A percentile compares a stretch with the other conserved stretches of the same genome.
These are phyloP conservation scores for Thunnus maccoyii DNA, from an alignment of 2,113 vertebrate species.

Conservation along the genomic window DNA sequence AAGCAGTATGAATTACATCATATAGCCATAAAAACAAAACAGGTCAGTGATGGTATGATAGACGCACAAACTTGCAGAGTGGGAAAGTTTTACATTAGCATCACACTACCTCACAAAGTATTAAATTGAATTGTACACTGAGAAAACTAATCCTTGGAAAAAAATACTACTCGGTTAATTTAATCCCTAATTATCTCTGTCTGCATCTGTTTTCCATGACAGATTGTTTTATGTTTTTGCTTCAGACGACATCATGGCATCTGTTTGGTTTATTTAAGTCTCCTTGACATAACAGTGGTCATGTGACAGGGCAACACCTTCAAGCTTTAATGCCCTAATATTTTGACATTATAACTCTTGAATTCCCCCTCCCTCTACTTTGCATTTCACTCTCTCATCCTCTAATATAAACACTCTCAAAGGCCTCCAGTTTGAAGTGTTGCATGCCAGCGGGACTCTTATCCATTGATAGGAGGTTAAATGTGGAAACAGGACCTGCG, in stretches of 20 bases:
- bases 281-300: not conserved
- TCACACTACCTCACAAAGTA: not conserved
- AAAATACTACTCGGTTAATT: not conserved
- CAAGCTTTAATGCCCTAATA: slow-evolving; percentile 3
- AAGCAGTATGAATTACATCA: slow-evolving; percentile 9
- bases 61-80: slow-evolving; percentile 10
- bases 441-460: slow-evolving; percentile 26
- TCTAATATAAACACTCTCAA: slow-evolving; percentile 9
- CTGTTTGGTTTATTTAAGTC: not conserved
- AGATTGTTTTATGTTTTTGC: not conserved
- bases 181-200: not conserved
- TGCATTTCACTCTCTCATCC: slow-evolving; percentile 13
- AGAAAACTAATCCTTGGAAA: not conserved
- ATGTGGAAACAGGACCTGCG: slow-evolving; percentile 85
- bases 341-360: slow-evolving; percentile 21
- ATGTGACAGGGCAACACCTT: not conserved
- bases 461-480: slow-evolving; percentile 85
- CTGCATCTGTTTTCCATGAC: not conserved
- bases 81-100: not conserved
- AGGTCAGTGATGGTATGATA: slow-evolving; percentile 7
- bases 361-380: slow-evolving; percentile 3
- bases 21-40: slow-evolving; percentile 46
- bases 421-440: slow-evolving; percentile 31
- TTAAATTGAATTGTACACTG: not conserved
- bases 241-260: not conserved